Base-by-base conservation (phyloP, 2,113 vertebrate genomes). In the Saccopteryx bilineata region DNA sequence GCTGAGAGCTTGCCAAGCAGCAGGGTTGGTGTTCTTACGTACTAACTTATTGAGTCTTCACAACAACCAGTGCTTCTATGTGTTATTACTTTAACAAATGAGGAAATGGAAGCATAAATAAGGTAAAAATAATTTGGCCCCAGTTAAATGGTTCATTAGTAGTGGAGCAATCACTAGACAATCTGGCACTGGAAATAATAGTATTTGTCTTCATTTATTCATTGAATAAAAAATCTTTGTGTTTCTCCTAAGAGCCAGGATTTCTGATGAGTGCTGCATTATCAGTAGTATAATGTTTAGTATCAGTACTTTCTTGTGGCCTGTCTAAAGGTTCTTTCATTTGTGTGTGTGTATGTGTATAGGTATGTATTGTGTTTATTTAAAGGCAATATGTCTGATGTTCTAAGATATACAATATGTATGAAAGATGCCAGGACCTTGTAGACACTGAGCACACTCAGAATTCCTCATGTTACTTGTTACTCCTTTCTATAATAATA, bases 361-460 rank as follows among this genome's bases (percentile, higher is more conserved):
- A 31, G 31, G 15, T 63, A 6, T 58, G 50, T 84, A 9, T 68
- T 65, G 31, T 81, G 21, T 86, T 71, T 90, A 78, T 71, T 93
- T 88, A 88, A 91, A 56, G 48, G 19, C 54, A 48, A 19, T 63
- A 31, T 48, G 69, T 48, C 24, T 87, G 21, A 54, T 79, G 39
- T 58, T 80, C 54, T n/a, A 87, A 90, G 28, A 81, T 24, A 15
- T 54, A 39, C 39, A 86, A 33, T 71, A 54, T 74, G 91, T 95
- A 9, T 88, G 52, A 75, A 76, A 66, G 84, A 54, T 80, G 14
- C n/a, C 18, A 18, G 66, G 33, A 88, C 24, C 12, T 46, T 76
- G 5, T 9, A 92, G 75, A 60, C 46, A 56, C 75, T 85, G 31
- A 65, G 28, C 19, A 74, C 52, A 33, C 8, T 48, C 78, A n/a